Evolutionary conservation across 2,113 vertebrate species (phyloP).

Genomic region (Colaptes auratus): DNA sequence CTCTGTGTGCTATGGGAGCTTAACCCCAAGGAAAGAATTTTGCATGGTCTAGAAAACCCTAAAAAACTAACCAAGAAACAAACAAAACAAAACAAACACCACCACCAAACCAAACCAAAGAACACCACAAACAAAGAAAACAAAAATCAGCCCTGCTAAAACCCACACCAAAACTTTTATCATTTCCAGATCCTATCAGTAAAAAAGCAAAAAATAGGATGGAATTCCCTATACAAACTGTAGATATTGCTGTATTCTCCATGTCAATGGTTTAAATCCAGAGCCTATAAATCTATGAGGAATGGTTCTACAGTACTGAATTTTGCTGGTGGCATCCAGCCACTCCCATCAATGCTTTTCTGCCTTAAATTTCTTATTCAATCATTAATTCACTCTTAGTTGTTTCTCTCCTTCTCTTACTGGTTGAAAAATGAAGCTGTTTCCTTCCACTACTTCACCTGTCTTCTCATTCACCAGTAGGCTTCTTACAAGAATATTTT

Average conservation of each 20-base stretch:
- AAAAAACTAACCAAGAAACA: neutral
- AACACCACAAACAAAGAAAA: neutral
- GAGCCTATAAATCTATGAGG: neutral
- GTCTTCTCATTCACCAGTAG: neutral
- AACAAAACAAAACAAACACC: neutral
- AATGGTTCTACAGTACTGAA: neutral
- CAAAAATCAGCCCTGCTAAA: neutral
- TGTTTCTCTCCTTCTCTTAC: neutral
- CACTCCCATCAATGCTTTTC: neutral
- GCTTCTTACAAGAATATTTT: conserved; percentile 7
- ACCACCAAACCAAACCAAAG: neutral
- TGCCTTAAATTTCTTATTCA: neutral
- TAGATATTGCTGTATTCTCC: neutral
- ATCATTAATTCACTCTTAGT: neutral
- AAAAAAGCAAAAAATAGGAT: neutral
- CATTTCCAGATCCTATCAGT: neutral
- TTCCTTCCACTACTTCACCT: neutral
- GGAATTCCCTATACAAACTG: neutral
- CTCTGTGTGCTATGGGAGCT: neutral
- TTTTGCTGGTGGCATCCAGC: neutral
- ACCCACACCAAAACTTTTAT: neutral
- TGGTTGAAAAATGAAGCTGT: neutral
- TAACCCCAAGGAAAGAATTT: neutral
- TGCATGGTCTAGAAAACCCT: neutral
- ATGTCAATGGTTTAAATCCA: neutral